phyloP scores from a whole-genome alignment of 2,888 invertebrate species.

The Thereva unica region DNA sequence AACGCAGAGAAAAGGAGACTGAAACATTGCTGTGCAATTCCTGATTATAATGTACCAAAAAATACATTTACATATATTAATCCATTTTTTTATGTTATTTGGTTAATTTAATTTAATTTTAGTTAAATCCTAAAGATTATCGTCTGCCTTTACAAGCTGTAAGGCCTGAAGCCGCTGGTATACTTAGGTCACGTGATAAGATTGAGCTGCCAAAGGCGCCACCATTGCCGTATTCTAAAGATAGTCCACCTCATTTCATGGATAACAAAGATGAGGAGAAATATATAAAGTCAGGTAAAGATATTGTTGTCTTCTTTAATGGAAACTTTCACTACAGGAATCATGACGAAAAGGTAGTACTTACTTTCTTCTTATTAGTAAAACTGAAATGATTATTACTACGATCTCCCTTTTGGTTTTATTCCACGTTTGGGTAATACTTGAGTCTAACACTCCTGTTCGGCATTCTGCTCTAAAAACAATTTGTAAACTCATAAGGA shows the following conservation, averaged over 20 bases:
- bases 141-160: constrained; percentile 71
- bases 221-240: constrained; percentile 49
- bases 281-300: constrained; percentile 51
- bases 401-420: too few species aligned
- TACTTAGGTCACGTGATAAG: constrained; percentile 61
- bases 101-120: constrained; percentile 40
- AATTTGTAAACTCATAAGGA: too few species aligned
- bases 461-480: too few species aligned
- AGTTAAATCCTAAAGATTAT: constrained; percentile 72
- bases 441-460: too few species aligned
- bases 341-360: too few species aligned
- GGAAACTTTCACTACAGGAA: background rate
- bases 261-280: constrained; percentile 52
- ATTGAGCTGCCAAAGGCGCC: constrained; percentile 57
- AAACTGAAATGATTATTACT: too few species aligned
- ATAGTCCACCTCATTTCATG: constrained; percentile 54
- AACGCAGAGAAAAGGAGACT: constrained; percentile 59
- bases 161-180: constrained; percentile 69
- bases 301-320: background rate
- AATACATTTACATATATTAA: constrained; percentile 48
- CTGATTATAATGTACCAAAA: constrained; percentile 44
- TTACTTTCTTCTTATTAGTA: too few species aligned
- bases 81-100: constrained; percentile 14
- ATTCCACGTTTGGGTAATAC: too few species aligned
- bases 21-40: constrained; percentile 49